phyloP scores from a whole-genome alignment of 2,797 vertebrate genomes.

The Monodelphis domestica region DNA sequence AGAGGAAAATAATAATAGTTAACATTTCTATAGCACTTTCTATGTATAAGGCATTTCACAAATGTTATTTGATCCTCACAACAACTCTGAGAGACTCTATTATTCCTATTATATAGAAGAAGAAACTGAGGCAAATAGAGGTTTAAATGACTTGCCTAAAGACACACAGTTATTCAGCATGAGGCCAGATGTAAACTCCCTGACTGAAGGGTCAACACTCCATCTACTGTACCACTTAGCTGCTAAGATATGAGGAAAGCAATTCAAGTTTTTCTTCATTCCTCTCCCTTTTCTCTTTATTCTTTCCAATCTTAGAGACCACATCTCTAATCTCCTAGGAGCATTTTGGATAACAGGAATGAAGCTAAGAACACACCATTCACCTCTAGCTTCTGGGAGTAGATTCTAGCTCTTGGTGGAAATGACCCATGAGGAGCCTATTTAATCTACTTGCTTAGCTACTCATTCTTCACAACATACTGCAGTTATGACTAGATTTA shows the following conservation, averaged over 20 bases:
- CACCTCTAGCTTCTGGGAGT: neutral
- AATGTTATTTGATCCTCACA: neutral
- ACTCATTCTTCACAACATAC: neutral
- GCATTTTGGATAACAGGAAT: neutral
- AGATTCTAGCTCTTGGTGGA: neutral
- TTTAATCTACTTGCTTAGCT: too few species aligned
- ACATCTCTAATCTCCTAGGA: neutral
- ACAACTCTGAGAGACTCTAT: neutral
- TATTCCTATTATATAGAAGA: neutral
- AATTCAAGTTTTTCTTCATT: slow-evolving; percentile 11
- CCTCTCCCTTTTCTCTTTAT: neutral
- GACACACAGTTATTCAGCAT: neutral
- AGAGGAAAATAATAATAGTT: neutral
- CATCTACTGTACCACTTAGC: neutral
- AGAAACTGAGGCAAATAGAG: neutral
- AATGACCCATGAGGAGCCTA: neutral
- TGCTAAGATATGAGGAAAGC: neutral
- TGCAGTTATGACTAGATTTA: neutral
- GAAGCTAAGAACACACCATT: neutral
- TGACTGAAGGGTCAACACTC: neutral
- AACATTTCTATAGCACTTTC: neutral
- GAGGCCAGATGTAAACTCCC: neutral
- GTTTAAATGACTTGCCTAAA: neutral
- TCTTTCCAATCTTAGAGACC: neutral
- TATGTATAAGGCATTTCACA: neutral